A percentile compares a stretch with the other conserved stretches of the same genome.
These are phyloP conservation scores for Phalacrocorax brasilianus DNA, from an alignment of 2,113 vertebrate species.

Conservation along the genomic window DNA sequence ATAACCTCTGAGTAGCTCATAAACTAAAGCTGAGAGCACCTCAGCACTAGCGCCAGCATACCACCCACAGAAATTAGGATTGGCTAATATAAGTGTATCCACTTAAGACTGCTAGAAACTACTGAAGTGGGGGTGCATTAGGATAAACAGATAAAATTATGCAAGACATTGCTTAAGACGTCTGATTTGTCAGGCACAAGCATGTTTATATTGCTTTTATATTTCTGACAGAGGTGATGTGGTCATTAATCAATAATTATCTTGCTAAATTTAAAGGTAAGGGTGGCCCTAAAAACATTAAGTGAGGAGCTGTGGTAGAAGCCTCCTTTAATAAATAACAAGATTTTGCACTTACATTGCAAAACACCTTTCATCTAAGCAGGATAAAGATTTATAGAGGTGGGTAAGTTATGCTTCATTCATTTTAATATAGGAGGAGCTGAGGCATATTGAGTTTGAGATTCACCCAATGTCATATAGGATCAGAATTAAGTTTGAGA, in stretches of 20 bases:
- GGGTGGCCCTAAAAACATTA: neutral
- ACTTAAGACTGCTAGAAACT: neutral
- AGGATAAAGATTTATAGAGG: slow-evolving; percentile 1
- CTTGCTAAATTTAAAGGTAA: slow-evolving; percentile 39
- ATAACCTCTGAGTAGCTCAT: neutral
- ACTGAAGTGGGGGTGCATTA: neutral
- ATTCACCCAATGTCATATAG: neutral
- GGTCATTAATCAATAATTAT: slow-evolving; percentile 37
- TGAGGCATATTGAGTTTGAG: neutral
- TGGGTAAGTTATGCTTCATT: neutral
- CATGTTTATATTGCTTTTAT: slow-evolving; percentile 33
- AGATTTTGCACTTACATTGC: neutral
- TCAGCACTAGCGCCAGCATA: neutral
- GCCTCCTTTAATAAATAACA: slow-evolving; percentile 45
- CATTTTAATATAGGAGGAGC: neutral
- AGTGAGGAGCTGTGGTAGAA: neutral
- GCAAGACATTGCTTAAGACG: neutral
- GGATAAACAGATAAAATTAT: neutral
- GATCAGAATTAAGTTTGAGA: neutral
- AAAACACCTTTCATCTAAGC: neutral
- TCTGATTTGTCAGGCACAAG: neutral
- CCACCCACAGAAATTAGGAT: neutral
- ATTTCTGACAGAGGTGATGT: slow-evolving; percentile 14
- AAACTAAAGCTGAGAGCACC: neutral
- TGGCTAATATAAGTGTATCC: neutral